Evolutionary conservation across 2,888 invertebrate species (phyloP).

Genomic region (Branchellion lobata): DNA sequence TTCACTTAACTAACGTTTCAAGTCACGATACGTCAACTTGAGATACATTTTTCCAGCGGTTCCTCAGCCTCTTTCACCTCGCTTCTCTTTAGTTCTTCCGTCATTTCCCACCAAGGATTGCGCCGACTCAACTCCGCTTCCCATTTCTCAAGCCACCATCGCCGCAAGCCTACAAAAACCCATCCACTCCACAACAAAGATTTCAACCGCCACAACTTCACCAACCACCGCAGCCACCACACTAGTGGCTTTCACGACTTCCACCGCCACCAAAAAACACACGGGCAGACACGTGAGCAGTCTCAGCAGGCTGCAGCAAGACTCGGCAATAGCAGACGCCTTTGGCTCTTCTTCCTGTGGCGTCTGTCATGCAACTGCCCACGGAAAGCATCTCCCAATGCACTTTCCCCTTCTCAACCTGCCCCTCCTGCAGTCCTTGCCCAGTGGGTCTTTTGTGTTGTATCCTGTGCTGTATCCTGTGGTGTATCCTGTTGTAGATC

Average conservation of each 20-base stretch:
- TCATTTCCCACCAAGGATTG: too few relatives aligned
- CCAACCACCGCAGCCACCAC: not conserved
- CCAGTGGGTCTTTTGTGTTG: constrained; percentile 32
- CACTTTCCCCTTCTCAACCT: constrained; percentile 39
- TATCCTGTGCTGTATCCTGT: too few relatives aligned
- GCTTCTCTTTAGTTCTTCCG: not conserved
- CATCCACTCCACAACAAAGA: too few relatives aligned
- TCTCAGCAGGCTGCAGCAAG: constrained; percentile 80
- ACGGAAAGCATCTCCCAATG: not conserved
- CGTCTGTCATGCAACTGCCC: not conserved
- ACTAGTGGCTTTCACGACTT: not conserved
- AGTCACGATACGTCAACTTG: too few relatives aligned
- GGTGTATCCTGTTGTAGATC: not conserved
- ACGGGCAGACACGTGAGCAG: constrained; percentile 77
- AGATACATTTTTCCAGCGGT: too few relatives aligned
- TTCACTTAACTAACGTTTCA: too few relatives aligned
- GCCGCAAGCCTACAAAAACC: too few relatives aligned
- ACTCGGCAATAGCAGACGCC: constrained; percentile 53
- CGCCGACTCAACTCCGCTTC: too few relatives aligned
- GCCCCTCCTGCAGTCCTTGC: constrained; percentile 36
- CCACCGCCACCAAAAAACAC: not conserved
- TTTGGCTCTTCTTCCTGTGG: not conserved
- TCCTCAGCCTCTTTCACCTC: not conserved
- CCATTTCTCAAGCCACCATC: too few relatives aligned
- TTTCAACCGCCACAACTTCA: not conserved